phyloP scores from a whole-genome alignment of 2,113 vertebrate genomes.

The Otus sunia region DNA sequence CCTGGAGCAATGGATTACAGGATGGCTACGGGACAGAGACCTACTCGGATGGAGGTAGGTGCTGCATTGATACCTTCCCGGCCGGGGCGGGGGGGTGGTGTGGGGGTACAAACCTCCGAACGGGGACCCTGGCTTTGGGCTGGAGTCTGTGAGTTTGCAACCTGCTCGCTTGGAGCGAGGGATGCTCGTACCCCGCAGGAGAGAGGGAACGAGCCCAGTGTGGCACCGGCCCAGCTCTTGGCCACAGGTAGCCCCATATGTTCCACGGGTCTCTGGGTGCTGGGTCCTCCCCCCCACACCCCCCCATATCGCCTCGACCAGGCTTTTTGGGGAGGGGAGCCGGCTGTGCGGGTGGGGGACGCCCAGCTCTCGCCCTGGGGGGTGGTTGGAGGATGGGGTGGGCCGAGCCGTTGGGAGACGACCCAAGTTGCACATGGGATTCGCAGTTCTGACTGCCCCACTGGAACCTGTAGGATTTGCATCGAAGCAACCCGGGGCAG shows the following conservation, averaged over 20 bases:
- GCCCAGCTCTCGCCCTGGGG: neutral
- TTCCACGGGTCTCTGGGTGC: neutral
- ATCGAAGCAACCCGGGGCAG: neutral
- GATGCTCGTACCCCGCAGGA: neutral
- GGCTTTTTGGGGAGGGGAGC: neutral
- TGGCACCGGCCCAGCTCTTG: neutral
- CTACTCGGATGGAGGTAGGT: conserved; percentile 97
- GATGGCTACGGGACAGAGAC: conserved; percentile 98
- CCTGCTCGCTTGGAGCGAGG: neutral
- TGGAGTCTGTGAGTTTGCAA: neutral
- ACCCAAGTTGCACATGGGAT: conserved; percentile 19
- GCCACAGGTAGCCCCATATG: conserved; percentile 66
- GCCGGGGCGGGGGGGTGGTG: neutral
- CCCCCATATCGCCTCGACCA: neutral
- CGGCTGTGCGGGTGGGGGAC: accelerated
- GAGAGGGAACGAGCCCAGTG: neutral
- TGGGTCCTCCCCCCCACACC: neutral
- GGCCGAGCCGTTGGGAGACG: neutral
- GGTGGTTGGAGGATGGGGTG: neutral
- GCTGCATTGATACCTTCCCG: neutral
- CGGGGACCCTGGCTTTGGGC: neutral
- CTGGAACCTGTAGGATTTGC: conserved; percentile 49
- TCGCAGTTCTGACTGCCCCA: neutral
- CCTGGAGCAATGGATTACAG: conserved; percentile 98
- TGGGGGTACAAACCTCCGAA: neutral